Evolutionary conservation across 2,113 vertebrate genomes (phyloP), one percentile per base, ranked within the genome.

Genomic region (Perccottus glenii): DNA sequence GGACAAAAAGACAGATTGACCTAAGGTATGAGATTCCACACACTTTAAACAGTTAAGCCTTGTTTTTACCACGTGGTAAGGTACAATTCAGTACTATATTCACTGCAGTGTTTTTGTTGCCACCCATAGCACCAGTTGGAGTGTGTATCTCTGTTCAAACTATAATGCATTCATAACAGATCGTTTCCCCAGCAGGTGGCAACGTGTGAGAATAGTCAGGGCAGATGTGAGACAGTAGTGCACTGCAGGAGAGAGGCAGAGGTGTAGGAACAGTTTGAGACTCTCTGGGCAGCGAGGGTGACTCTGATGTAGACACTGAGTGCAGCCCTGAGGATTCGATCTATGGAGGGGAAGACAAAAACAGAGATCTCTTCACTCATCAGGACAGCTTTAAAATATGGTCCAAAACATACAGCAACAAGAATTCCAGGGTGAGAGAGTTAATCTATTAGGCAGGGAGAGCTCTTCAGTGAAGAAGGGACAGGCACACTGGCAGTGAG

Each of bases 1-100:
- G 93, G 74, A 87, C 95, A 88, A 96, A 97, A 90, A 94, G 96
- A 88, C 96, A 97, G 74, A 97, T 99, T 11, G 97, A 98, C 87
- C 88, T 99, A 89, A 98, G 98, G 98, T 98, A 92, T 79, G 73
- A 55, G 16, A 6, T 27, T 27, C 19, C 19, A 27, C 19, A 27
- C 19, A 27, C 19, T 27, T 27, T 27, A 27, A 27, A 27, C 19
- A 3, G 19, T 27, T 27, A 27, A 27, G 19, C 19, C 19, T 27
- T 27, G 19, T 27, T 27, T 27, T 27, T 27, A 27, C 19, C 19
- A 27, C 19, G 19, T 27, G 19, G 19, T 27, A 27, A 27, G 19
- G 19, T 27, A 27, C 19, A 3, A 2, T 27, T 27, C 19, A 27
- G 19, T 27, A 27, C 1, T 27, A 27, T 27, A 27, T 27, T 27